Base-by-base conservation (phyloP, 2,797 vertebrate genomes). In the Danio jaintianensis region DNA sequence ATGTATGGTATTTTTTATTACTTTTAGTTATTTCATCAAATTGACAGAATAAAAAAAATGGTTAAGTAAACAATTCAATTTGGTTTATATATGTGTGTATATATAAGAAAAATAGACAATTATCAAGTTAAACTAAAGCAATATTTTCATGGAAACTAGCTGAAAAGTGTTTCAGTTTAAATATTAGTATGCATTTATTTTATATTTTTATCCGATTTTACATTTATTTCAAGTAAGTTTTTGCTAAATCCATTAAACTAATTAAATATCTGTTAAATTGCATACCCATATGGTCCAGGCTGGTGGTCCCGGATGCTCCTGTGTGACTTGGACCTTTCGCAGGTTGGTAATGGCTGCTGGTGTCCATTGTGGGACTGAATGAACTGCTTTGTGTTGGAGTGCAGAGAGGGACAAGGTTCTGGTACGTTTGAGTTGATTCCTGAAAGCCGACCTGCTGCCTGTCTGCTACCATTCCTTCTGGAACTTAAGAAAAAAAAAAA, bases 351-450 rank as follows among this genome's bases (percentile, higher is more conserved):
- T 91, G 87, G 80, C 88, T 89, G 79, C 87, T 88, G 84, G 85
- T 83, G 81, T 88, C 88, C 73, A 90, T 6, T 2, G 85, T 82
- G 0, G 92, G 88, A 78, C 91, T 91, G 83, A 93, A 93, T 63
- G 89, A 80, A 13, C 85, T 83, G 4, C 50, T 89, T 84, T 91
- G 92, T 50, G 75, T 16, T 9, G 79, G 64, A 8, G 85, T 64
- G 67, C 86, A 86, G 0, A 83, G 68, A 1, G 92, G 84, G 66
- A 89, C 87, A n/a, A 94, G 88, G 83, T 82, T 93, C 86, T 93
- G 93, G 84, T 93, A 94, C 0, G 91, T 91, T 85, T 93, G 93
- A 16, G 84, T 74, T 36, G 92, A 80, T 52, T 93, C 93, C 83
- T 91, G 92, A 89, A 91, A 93, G 38, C 87, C 90, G 2, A 83